Conservation (phyloP, 2,797 vertebrate species). For the Ctenopoma kingsleyae region DNA sequence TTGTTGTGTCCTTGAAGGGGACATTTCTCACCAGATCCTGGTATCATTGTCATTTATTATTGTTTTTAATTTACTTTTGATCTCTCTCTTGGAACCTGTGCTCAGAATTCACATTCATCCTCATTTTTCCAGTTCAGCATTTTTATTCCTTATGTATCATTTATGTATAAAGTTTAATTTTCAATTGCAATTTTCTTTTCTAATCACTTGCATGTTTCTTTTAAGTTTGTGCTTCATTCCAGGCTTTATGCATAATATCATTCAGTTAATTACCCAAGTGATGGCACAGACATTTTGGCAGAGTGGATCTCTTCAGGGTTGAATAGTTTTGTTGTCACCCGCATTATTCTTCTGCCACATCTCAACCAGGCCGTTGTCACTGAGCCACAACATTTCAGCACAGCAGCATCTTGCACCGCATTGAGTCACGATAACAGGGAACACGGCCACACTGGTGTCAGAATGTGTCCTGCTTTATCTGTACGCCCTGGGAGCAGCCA, state of each 20-base stretch:
- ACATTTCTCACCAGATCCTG: slow-evolving; percentile 34
- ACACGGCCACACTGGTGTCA: slow-evolving; percentile 73
- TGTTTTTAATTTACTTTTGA: slow-evolving; percentile 45
- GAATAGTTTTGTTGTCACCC: slow-evolving; percentile 55
- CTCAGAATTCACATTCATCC: slow-evolving; percentile 4
- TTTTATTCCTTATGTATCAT: neutral
- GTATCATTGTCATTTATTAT: slow-evolving; percentile 34
- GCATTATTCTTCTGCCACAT: slow-evolving; percentile 65
- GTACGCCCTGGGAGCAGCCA: slow-evolving; percentile 59
- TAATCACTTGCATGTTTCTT: slow-evolving; percentile 7
- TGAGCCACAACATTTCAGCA: slow-evolving; percentile 71
- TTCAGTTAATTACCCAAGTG: slow-evolving; percentile 62
- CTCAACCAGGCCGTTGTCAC: slow-evolving; percentile 70
- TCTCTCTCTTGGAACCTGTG: slow-evolving; percentile 30
- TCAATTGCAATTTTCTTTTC: slow-evolving; percentile 12
- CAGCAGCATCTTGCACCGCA: slow-evolving; percentile 71
- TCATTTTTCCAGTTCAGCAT: neutral
- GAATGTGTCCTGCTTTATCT: slow-evolving; percentile 74
- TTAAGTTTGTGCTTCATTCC: slow-evolving; percentile 25
- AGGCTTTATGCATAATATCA: slow-evolving; percentile 29
- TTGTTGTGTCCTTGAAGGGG: slow-evolving; percentile 68
- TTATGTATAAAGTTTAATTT: neutral
- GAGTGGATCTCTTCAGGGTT: slow-evolving; percentile 46
- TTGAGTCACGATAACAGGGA: slow-evolving; percentile 75
- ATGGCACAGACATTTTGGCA: slow-evolving; percentile 56